Conservation (phyloP, 2,797 vertebrate genomes). For the Coendou prehensilis region DNA sequence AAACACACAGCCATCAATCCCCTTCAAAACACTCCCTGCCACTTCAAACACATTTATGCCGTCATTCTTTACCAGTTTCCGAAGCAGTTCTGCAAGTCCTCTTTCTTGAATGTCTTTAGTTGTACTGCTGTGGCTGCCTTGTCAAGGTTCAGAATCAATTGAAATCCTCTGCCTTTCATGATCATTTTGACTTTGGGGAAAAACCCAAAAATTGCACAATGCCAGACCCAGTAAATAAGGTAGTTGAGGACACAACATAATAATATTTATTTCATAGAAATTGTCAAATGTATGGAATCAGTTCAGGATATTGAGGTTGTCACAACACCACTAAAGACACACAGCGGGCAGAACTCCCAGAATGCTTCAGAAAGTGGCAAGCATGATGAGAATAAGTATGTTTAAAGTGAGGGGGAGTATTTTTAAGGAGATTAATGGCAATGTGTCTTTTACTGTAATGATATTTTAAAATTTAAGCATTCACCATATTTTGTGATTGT, state of each 20-base stretch:
- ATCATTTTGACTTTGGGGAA: background rate
- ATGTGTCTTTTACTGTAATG: background rate
- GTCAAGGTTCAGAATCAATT: background rate
- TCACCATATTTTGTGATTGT: background rate
- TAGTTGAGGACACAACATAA: background rate
- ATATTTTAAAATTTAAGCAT: background rate
- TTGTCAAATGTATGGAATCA: background rate
- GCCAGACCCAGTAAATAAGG: background rate
- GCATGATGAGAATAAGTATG: background rate
- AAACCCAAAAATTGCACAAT: background rate
- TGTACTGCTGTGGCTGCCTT: background rate
- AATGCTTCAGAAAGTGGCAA: background rate
- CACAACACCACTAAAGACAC: background rate
- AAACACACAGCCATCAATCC: background rate
- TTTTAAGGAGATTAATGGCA: background rate
- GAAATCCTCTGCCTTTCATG: background rate
- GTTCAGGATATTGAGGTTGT: background rate
- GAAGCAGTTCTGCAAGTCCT: background rate
- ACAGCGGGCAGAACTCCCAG: background rate
- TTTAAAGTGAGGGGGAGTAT: background rate
- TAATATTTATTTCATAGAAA: background rate
- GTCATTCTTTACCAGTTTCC: background rate
- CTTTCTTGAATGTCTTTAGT: background rate
- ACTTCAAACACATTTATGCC: background rate
- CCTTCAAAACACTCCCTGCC: background rate